phyloP scores from a whole-genome alignment of 1,140 invertebrate species.

The Grapholita molesta region DNA sequence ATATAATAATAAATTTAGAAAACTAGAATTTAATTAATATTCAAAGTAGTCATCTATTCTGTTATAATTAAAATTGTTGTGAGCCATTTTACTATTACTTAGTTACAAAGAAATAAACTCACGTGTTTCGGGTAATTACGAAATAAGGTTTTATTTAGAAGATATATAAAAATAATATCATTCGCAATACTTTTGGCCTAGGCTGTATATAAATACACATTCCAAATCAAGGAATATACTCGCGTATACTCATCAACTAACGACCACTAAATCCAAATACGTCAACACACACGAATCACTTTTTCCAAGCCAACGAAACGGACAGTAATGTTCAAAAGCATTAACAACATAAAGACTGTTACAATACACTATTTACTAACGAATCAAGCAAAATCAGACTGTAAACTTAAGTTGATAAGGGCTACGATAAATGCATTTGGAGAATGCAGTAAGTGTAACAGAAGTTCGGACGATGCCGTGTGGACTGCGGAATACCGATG shows the following conservation, averaged over 20 bases:
- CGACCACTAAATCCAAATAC: slow-evolving; percentile 5
- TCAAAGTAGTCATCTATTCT: too few relatives aligned
- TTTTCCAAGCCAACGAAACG: slow-evolving; percentile 10
- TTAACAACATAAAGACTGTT: slow-evolving; percentile 2
- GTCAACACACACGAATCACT: neutral
- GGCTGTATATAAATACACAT: neutral
- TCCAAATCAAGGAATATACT: neutral
- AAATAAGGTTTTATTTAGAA: too few relatives aligned
- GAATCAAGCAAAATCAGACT: neutral
- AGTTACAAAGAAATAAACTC: too few relatives aligned
- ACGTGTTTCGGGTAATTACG: too few relatives aligned
- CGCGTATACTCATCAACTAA: neutral
- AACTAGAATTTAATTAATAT: too few relatives aligned
- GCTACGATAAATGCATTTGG: neutral
- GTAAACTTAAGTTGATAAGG: neutral
- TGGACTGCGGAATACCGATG: slow-evolving; percentile 69
- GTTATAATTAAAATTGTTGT: too few relatives aligned
- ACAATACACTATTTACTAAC: neutral
- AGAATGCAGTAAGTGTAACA: neutral
- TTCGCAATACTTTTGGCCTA: neutral
- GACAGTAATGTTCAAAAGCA: slow-evolving; percentile 13
- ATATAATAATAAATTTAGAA: too few relatives aligned
- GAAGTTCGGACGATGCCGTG: slow-evolving; percentile 32
- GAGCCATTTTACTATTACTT: too few relatives aligned
- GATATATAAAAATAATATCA: too few relatives aligned